Percentiles rank a stretch among this genome's conserved stretches.
Evolutionary conservation across 2,113 vertebrate genomes (phyloP).

Genomic region (Xiphorhynchus elegans): DNA sequence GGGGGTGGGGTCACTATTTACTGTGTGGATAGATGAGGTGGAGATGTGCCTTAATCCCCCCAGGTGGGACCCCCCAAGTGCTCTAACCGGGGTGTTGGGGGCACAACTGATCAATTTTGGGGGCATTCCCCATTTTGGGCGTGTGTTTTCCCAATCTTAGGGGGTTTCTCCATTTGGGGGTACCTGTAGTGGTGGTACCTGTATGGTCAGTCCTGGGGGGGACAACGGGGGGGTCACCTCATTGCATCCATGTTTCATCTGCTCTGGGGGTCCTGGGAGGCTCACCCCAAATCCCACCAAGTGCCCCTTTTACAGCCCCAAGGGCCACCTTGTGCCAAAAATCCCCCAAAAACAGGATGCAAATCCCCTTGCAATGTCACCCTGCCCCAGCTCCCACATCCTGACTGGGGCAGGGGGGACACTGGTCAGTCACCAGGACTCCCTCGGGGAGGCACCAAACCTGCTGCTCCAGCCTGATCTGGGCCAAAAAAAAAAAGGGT

Average conservation of each 20-base stretch:
- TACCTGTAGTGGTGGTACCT: background rate
- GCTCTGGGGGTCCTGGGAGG: background rate
- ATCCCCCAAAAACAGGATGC: no score
- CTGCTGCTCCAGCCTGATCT: fast-evolving
- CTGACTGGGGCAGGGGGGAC: background rate
- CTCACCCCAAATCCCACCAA: fast-evolving
- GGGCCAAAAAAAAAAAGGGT: background rate
- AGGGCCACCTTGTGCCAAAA: background rate
- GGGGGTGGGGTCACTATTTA: background rate
- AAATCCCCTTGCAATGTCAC: no score
- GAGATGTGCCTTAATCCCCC: background rate
- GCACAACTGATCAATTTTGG: fast-evolving
- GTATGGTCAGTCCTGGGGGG: fast-evolving
- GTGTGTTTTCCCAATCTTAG: background rate
- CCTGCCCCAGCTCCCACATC: background rate
- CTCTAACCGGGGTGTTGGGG: background rate
- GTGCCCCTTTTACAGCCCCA: background rate
- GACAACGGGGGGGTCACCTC: background rate
- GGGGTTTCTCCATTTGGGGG: background rate
- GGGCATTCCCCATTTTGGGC: background rate
- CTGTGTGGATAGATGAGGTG: fast-evolving
- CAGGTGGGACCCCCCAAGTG: background rate
- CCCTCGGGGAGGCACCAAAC: background rate
- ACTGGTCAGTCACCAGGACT: background rate
- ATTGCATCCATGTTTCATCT: background rate